These are phyloP conservation scores for Leptonema lineaticorne DNA, from an alignment of 1,140 invertebrate species.

Conservation along the genomic window DNA sequence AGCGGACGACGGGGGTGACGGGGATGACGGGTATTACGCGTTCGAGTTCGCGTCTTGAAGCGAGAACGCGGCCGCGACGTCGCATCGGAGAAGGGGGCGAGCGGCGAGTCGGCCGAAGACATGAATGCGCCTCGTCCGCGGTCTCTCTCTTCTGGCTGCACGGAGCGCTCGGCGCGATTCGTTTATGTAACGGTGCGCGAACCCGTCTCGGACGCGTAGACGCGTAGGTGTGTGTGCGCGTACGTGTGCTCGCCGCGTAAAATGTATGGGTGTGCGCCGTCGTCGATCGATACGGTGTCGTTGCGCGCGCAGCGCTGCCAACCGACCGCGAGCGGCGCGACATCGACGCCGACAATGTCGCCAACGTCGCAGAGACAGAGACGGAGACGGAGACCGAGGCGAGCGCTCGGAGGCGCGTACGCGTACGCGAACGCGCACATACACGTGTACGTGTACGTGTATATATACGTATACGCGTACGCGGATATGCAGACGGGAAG, in stretches of 20 bases:
- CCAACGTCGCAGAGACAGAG: too few species aligned
- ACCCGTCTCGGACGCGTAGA: background rate
- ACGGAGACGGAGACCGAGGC: background rate
- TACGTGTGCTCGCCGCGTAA: background rate
- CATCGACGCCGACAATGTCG: conserved; percentile 38
- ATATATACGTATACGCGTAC: background rate
- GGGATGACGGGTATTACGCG: too few species aligned
- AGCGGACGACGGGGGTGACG: background rate
- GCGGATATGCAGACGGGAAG: background rate
- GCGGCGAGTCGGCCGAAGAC: background rate
- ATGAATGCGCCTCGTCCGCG: conserved; percentile 36
- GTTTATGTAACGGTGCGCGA: background rate
- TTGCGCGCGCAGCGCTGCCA: conserved; percentile 40
- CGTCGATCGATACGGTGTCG: conserved; percentile 31
- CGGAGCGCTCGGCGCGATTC: background rate
- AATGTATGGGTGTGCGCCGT: background rate
- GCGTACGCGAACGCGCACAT: background rate
- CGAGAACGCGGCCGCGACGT: conserved; percentile 49
- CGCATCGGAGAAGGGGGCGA: too few species aligned
- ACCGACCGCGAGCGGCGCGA: conserved; percentile 45
- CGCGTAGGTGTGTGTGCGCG: background rate
- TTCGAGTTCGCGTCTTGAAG: background rate
- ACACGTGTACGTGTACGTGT: background rate
- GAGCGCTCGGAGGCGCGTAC: background rate
- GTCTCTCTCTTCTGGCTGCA: too few species aligned